These are phyloP conservation scores for Ceriagrion tenellum DNA, from an alignment of 2,888 invertebrate species.

Conservation along the genomic window DNA sequence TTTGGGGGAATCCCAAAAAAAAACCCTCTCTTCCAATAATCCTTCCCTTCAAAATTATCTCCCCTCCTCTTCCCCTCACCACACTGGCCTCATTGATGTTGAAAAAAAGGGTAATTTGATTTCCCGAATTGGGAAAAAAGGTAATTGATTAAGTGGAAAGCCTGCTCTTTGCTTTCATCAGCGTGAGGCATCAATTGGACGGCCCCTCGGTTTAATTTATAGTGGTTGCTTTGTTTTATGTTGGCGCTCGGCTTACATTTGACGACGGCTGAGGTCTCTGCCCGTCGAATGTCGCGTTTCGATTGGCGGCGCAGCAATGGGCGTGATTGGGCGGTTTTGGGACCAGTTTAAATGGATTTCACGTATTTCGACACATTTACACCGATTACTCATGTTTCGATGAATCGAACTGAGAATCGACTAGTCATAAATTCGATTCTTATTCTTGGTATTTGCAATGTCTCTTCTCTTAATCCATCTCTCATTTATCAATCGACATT, in stretches of 20 bases:
- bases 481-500: too few species aligned
- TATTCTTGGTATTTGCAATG: too few species aligned
- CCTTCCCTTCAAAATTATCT: background rate
- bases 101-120: background rate
- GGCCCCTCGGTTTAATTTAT: background rate
- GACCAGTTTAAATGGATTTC: background rate
- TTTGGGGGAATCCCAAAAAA: too few species aligned
- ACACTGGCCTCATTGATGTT: background rate
- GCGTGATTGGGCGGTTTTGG: background rate
- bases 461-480: too few species aligned
- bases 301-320: background rate
- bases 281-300: background rate
- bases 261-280: background rate
- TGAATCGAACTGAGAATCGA: background rate
- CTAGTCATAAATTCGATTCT: too few species aligned
- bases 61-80: background rate
- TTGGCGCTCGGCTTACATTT: background rate
- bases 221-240: background rate
- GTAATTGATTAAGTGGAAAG: background rate
- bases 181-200: slow-evolving; percentile 2
- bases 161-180: background rate
- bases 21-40: background rate
- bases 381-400: background rate
- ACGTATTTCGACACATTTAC: background rate
- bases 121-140: background rate